These are phyloP conservation scores for Coecobrya sp. DNA, from an alignment of 2,888 invertebrate genomes.

Conservation along the genomic window DNA sequence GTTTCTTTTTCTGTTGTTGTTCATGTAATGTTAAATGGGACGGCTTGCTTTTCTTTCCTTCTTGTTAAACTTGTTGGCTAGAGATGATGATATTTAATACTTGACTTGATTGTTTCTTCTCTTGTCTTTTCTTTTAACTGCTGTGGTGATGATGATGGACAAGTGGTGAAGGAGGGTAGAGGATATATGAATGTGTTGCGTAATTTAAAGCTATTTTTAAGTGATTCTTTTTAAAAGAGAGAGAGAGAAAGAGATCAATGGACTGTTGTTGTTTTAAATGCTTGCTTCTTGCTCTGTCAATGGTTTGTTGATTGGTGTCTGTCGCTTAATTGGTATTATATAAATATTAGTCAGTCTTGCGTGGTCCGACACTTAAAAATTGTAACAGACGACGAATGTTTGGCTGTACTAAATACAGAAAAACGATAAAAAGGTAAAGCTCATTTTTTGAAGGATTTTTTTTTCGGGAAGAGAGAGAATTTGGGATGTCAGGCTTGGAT, in stretches of 20 bases:
- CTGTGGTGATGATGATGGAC: not conserved
- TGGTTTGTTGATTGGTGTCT: not conserved
- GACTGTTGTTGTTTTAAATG: not conserved
- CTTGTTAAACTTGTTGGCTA: not conserved
- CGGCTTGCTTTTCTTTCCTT: not conserved
- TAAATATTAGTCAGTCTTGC: constrained; percentile 9
- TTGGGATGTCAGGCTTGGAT: not conserved
- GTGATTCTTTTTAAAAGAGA: constrained; percentile 21
- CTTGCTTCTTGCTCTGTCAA: not conserved
- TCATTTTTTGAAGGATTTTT: not conserved
- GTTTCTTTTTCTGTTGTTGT: not conserved
- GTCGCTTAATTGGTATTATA: not conserved
- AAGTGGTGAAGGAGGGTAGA: not conserved
- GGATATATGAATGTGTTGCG: not conserved
- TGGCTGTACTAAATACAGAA: constrained; percentile 2
- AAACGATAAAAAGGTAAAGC: constrained; percentile 14
- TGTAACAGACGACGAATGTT: not conserved
- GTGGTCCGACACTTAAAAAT: constrained; percentile 4
- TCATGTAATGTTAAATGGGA: constrained; percentile 21
- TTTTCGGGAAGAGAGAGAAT: not conserved
- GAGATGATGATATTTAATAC: constrained; percentile 14
- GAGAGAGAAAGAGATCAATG: constrained; percentile 32
- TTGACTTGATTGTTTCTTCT: constrained; percentile 22
- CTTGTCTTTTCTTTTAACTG: not conserved
- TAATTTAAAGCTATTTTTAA: not conserved